These are phyloP conservation scores for Microctonus aethiopoides DNA, from an alignment of 2,888 invertebrate genomes.

Conservation along the genomic window DNA sequence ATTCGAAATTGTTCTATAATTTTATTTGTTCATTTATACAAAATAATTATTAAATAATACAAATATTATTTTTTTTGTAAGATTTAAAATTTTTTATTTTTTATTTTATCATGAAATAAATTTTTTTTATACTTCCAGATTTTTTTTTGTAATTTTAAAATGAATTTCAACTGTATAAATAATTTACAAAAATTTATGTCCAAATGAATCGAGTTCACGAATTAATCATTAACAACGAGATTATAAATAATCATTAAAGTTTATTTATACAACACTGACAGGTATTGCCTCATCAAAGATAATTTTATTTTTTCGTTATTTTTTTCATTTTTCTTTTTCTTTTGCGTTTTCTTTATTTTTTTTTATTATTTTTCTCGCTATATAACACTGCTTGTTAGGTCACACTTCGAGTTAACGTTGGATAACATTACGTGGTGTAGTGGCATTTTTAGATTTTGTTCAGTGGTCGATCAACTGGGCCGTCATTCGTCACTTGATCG, in stretches of 20 bases:
- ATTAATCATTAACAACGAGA: conserved; percentile 4
- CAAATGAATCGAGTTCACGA: neutral
- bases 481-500: neutral
- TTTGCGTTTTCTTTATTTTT: neutral
- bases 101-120: too few species aligned
- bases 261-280: neutral
- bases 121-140: too few species aligned
- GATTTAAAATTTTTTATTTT: too few species aligned
- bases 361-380: neutral
- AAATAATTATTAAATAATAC: too few species aligned
- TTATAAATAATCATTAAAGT: neutral
- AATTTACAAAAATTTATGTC: neutral
- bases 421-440: neutral
- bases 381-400: neutral
- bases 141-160: neutral
- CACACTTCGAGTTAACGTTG: neutral
- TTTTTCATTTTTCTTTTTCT: neutral
- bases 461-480: neutral
- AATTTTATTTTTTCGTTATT: neutral
- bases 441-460: neutral
- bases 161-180: neutral
- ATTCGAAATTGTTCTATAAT: too few species aligned
- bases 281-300: neutral
- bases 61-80: too few species aligned
- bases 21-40: too few species aligned